These are phyloP conservation scores for Tetramorium simillimum DNA, from an alignment of 1,140 invertebrate species.

Conservation along the genomic window DNA sequence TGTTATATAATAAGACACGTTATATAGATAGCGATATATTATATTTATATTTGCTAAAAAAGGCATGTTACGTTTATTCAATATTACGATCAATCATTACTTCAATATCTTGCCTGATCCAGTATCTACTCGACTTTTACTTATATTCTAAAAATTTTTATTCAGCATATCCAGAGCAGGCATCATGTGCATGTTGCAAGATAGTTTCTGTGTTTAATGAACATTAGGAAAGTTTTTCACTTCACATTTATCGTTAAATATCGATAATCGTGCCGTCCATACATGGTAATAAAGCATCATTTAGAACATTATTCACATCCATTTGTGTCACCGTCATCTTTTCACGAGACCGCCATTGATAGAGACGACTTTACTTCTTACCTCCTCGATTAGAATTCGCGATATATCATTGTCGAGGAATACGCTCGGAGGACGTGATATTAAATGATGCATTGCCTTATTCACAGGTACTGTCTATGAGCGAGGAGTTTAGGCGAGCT, in stretches of 20 bases:
- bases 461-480: slow-evolving; percentile 94
- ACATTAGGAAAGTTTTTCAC: neutral
- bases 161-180: neutral
- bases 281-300: neutral
- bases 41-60: neutral
- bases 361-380: slow-evolving; percentile 23
- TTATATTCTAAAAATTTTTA: neutral
- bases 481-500: slow-evolving; percentile 94
- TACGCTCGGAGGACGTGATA: neutral
- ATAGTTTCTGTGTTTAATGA: slow-evolving; percentile 9
- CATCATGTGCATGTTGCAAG: slow-evolving; percentile 27
- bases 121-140: neutral
- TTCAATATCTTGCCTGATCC: neutral
- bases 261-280: neutral
- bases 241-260: neutral
- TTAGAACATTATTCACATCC: slow-evolving; percentile 22
- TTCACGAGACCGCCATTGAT: neutral
- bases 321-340: slow-evolving; percentile 9
- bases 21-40: neutral
- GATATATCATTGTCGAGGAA: slow-evolving; percentile 12
- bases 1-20: neutral
- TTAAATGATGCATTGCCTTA: neutral
- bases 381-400: slow-evolving; percentile 48
- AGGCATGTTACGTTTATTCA: neutral
- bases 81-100: neutral